A percentile compares a stretch with the other conserved stretches of the same genome.
phyloP scores from a whole-genome alignment of 2,113 vertebrate genomes.

The Carettochelys insculpta region DNA sequence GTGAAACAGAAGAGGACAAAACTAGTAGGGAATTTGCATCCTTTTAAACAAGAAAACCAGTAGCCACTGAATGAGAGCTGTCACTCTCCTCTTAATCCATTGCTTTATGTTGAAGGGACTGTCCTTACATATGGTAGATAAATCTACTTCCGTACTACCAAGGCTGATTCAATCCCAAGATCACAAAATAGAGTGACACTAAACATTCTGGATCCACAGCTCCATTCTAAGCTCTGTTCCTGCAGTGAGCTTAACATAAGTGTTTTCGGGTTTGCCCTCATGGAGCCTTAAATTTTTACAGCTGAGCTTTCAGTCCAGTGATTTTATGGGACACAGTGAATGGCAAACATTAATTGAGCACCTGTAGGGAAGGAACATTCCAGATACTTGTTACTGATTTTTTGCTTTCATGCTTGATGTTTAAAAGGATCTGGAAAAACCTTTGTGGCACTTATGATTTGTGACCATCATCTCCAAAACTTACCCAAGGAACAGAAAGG shows the following conservation, averaged over 20 bases:
- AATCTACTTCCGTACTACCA: not conserved
- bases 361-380: not conserved
- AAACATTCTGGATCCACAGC: not conserved
- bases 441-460: conserved; percentile 79
- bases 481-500: conserved; percentile 50
- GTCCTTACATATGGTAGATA: not conserved
- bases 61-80: not conserved
- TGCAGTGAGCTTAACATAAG: not conserved
- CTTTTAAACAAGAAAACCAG: not conserved
- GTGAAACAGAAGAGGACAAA: not conserved
- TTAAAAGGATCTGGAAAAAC: conserved; percentile 85
- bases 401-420: conserved; percentile 1
- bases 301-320: rapidly evolving
- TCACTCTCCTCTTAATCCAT: not conserved
- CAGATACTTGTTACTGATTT: not conserved
- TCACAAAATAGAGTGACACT: not conserved
- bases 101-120: not conserved
- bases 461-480: conserved; percentile 78
- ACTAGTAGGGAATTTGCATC: not conserved
- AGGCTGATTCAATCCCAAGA: not conserved
- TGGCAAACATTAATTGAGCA: not conserved
- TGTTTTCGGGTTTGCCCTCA: not conserved
- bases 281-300: not conserved
- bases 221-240: not conserved
- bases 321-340: not conserved